These are phyloP conservation scores for Drosophila bocki DNA, from an alignment of 1,140 invertebrate species.

Conservation along the genomic window DNA sequence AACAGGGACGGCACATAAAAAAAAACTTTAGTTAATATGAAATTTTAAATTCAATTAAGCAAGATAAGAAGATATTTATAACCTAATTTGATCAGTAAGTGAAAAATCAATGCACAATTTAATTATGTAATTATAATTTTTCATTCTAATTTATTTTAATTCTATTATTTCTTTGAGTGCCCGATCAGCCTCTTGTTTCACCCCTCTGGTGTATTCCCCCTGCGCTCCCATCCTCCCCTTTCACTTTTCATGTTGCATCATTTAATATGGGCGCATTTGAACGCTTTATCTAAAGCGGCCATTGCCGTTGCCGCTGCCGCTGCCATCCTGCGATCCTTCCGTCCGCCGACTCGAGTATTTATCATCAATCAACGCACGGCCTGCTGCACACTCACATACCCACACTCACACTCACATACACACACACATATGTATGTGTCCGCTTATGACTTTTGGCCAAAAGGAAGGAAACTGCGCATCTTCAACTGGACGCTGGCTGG, in stretches of 20 bases:
- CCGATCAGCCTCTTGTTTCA: background rate
- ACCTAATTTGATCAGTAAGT: too few species aligned
- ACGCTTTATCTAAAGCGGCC: constrained; percentile 77
- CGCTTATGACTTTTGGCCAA: constrained; percentile 75
- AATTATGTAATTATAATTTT: too few species aligned
- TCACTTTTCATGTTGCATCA: constrained; percentile 76
- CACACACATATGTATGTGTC: constrained; percentile 38
- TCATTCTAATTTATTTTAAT: background rate
- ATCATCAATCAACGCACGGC: constrained; percentile 80
- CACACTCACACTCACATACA: background rate
- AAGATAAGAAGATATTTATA: too few species aligned
- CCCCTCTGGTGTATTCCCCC: background rate
- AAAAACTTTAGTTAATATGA: background rate
- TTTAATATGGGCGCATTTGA: constrained; percentile 81
- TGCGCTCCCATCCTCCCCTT: constrained; percentile 18
- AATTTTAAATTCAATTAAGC: background rate
- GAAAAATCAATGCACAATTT: too few species aligned
- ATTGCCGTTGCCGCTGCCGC: constrained; percentile 2
- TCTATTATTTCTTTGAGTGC: background rate
- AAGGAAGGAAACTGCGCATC: constrained; percentile 48
- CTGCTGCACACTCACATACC: constrained; percentile 59
- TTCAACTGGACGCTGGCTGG: constrained; percentile 42
- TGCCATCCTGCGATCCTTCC: constrained; percentile 17
- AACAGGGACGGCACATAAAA: constrained; percentile 15
- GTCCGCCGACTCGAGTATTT: constrained; percentile 64